Evolutionary conservation across 2,888 invertebrate genomes (phyloP).

Genomic region (Embidobia sp.): DNA sequence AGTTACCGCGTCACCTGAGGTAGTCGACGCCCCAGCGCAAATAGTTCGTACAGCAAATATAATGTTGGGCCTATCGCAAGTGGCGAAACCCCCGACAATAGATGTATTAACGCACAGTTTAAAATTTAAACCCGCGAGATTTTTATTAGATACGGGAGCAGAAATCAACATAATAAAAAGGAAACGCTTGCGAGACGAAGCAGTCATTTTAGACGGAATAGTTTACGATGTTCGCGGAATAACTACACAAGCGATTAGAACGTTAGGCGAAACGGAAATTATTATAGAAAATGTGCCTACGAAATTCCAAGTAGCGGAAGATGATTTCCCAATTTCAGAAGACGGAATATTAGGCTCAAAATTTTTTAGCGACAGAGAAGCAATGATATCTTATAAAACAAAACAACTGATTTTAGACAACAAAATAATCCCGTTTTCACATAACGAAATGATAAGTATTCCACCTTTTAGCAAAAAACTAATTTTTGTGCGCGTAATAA

Average conservation of each 20-base stretch:
- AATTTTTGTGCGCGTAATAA: background rate
- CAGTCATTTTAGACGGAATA: too few relatives aligned
- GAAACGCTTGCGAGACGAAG: too few relatives aligned
- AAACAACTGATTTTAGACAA: background rate
- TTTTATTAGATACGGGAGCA: background rate
- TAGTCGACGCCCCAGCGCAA: too few relatives aligned
- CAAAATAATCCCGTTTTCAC: background rate
- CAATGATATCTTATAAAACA: background rate
- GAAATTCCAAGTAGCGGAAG: background rate
- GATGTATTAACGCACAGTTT: too few relatives aligned
- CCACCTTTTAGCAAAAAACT: background rate
- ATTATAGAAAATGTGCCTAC: background rate
- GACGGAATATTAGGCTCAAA: background rate
- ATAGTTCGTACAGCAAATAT: too few relatives aligned
- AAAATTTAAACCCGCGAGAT: too few relatives aligned
- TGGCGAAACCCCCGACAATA: too few relatives aligned
- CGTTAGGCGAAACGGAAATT: background rate
- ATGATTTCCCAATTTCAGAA: constrained; percentile 3
- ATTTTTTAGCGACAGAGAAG: background rate
- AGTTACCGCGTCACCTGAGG: too few relatives aligned
- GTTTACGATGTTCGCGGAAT: too few relatives aligned
- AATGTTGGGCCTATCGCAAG: too few relatives aligned
- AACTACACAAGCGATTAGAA: too few relatives aligned
- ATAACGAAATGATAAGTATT: background rate
- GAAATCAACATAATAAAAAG: background rate